Evolutionary conservation across 2,797 vertebrate species (phyloP).

Genomic region (Gambusia yucatana): DNA sequence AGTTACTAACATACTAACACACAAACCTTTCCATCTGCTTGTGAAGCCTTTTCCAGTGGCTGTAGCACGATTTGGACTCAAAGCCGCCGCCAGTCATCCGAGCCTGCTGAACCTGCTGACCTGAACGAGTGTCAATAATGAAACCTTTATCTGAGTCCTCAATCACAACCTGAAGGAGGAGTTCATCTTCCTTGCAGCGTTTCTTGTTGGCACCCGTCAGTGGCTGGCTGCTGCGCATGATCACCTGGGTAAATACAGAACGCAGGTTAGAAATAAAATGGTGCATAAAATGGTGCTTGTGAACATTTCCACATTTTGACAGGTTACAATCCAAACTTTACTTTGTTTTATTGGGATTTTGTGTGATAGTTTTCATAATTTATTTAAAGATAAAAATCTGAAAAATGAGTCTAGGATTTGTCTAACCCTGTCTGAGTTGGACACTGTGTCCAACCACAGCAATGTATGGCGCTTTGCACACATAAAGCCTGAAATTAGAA

Average conservation of each 20-base stretch:
- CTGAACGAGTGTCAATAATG: conserved; percentile 84
- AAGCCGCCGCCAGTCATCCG: conserved; percentile 83
- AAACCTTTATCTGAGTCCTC: conserved; percentile 76
- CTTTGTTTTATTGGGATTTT: neutral
- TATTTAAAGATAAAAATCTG: neutral
- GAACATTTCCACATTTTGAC: neutral
- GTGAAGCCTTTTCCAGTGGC: conserved; percentile 84
- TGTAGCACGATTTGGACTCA: conserved; percentile 85
- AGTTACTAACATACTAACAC: neutral
- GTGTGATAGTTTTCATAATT: neutral
- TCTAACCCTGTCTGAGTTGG: neutral
- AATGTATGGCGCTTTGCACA: neutral
- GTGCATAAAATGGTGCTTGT: neutral
- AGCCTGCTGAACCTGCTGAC: conserved; percentile 87
- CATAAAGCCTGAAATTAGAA: neutral
- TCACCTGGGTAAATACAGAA: conserved; percentile 70
- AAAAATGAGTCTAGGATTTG: neutral
- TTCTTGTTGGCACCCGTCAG: conserved; percentile 84
- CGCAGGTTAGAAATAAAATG: neutral
- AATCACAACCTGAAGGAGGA: conserved; percentile 79
- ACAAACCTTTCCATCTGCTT: conserved; percentile 86
- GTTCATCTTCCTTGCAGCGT: conserved; percentile 86
- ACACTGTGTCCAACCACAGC: neutral
- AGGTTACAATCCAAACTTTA: neutral
- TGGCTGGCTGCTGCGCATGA: conserved; percentile 88